These are phyloP conservation scores for Trachurus trachurus DNA, from an alignment of 2,797 vertebrate genomes.

Conservation along the genomic window DNA sequence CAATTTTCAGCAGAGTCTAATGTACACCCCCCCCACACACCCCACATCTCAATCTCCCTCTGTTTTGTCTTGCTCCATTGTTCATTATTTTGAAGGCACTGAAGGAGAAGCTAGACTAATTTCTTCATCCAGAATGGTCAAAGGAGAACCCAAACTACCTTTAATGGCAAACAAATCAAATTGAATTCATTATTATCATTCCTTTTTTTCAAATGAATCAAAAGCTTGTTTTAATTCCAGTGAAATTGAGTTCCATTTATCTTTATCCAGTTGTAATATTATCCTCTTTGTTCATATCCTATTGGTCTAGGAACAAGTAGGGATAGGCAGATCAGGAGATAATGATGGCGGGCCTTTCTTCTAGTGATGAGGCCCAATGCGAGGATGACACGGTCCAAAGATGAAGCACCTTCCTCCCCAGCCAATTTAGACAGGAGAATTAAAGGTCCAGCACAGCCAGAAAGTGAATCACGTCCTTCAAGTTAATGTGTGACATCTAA, in stretches of 20 bases:
- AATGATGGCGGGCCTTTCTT: constrained; percentile 74
- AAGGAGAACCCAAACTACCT: constrained; percentile 47
- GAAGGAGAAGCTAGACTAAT: constrained; percentile 47
- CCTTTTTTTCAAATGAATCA: constrained; percentile 57
- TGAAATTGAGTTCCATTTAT: constrained; percentile 79
- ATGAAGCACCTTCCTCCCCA: constrained; percentile 84
- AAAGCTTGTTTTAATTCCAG: constrained; percentile 67
- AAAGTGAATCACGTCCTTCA: constrained; percentile 82
- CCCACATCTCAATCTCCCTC: constrained; percentile 23
- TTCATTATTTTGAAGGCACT: constrained; percentile 57
- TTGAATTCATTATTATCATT: constrained; percentile 59
- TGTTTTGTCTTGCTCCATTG: constrained; percentile 48
- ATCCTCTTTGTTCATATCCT: constrained; percentile 74
- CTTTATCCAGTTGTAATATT: constrained; percentile 68
- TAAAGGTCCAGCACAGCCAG: constrained; percentile 81
- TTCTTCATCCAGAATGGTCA: constrained; percentile 48
- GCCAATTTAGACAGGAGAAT: constrained; percentile 87
- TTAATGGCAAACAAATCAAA: constrained; percentile 71
- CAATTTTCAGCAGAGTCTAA: constrained; percentile 65
- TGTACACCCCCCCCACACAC: background rate
- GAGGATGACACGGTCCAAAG: constrained; percentile 80
- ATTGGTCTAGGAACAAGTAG: constrained; percentile 59
- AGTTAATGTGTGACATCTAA: constrained; percentile 78
- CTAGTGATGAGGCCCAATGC: constrained; percentile 81
- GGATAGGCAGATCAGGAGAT: constrained; percentile 77